Evolutionary conservation across 2,888 invertebrate genomes (phyloP), one percentile per base, ranked within the genome.

Genomic region (Macaria liturata): DNA sequence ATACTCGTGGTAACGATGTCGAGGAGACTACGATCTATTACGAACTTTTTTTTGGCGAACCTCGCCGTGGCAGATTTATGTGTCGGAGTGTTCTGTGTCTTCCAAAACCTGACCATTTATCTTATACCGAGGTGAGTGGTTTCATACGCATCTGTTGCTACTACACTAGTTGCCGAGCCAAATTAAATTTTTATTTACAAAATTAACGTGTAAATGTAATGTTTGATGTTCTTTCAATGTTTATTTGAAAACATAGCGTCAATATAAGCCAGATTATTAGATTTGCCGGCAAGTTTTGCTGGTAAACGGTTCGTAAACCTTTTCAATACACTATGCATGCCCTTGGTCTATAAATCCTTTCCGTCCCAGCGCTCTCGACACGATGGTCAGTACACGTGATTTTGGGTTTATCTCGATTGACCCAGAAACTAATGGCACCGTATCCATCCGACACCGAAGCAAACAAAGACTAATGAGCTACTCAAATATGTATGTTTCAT

Each of bases 21-120:
- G 60, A 93, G 97, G 57, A 93, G 96, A 49, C 93, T 98, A 75
- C 94, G 97, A 57, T 97, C 97, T 40, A 96, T 97, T 67, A 98
- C 98, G 46, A 98, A 98, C 86, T 97, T 98, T 84, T 98, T 98
- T 84, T 88, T 98, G 78, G 97, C 97, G 30, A 98, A 98, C 84
- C 90, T 98, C 68, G 98, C 98, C 0, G 94, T 97, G 54, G 98
- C 98, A 3, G 98, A 98, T 86, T 94, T 98, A 69, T 97, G 97
- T 76, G 98, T 98, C n/a, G 97, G 97, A 6, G 93, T 97, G 54
- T 98, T 98, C 86, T 98, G 98, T 84, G 96, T 98, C 57, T 96
- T 97, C 82, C 98, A 98, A 81, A 98, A 97, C 79, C 92, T 98
- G 70, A 95, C 95, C 47, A 96, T 96, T 69, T 96, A 97, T 83